Conservation (phyloP, 2,113 vertebrate species). For the Polyodon spathula region DNA sequence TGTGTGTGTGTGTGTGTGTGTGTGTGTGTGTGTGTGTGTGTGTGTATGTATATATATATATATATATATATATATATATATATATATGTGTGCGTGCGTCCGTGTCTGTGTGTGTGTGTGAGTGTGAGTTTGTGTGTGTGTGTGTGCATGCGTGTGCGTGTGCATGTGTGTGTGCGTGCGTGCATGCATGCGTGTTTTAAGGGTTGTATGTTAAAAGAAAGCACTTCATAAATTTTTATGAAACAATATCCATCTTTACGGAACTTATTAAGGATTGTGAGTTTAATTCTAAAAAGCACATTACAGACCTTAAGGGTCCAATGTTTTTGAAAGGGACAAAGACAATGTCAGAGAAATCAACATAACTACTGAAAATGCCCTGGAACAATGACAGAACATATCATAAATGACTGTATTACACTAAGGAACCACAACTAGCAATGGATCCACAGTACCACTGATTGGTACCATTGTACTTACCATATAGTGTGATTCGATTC, state of each 20-base stretch:
- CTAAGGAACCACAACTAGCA: too few species aligned
- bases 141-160: constrained; percentile 18
- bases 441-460: too few species aligned
- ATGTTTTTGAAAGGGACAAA: constrained; percentile 35
- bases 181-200: constrained; percentile 1
- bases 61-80: constrained; percentile 20
- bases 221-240: constrained; percentile 26
- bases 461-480: too few species aligned
- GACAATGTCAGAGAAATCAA: constrained; percentile 40
- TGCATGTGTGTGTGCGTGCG: constrained; percentile 5
- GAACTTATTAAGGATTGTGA: constrained; percentile 47
- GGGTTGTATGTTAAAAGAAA: constrained; percentile 23
- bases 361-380: too few species aligned
- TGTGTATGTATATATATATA: constrained; percentile 19
- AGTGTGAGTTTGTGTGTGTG: not conserved
- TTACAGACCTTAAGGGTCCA: constrained; percentile 40
- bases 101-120: constrained; percentile 1
- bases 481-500: too few species aligned
- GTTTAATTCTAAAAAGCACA: constrained; percentile 31
- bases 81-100: constrained; percentile 18
- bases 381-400: too few species aligned
- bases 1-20: constrained; percentile 1
- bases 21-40: constrained; percentile 3
- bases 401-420: too few species aligned
- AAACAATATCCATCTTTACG: constrained; percentile 33